phyloP scores from a whole-genome alignment of 1,140 invertebrate genomes.

The Aphidius gifuensis region DNA sequence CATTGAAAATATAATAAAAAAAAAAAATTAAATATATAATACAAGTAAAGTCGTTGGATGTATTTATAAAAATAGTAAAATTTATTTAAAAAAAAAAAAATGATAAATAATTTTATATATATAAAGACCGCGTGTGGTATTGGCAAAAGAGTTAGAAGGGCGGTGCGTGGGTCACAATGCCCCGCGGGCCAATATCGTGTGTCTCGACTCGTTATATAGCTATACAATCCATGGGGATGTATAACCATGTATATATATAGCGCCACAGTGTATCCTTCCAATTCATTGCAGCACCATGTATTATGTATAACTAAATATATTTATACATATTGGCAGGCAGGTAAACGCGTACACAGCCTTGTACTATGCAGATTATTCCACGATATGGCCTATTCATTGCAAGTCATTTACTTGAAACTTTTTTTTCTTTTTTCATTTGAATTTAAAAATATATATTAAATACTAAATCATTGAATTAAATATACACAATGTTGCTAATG shows the following conservation, averaged over 20 bases:
- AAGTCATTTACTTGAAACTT: constrained; percentile 44
- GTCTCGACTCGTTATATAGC: constrained; percentile 41
- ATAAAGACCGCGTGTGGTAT: constrained; percentile 22
- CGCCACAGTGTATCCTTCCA: constrained; percentile 36
- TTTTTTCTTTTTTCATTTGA: constrained; percentile 1
- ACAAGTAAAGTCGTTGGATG: constrained; percentile 1
- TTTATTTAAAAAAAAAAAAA: constrained; percentile 1
- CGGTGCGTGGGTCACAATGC: constrained; percentile 50
- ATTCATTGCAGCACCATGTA: too few relatives aligned
- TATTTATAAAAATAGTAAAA: constrained; percentile 1
- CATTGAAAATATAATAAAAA: too few relatives aligned
- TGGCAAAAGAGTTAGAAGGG: constrained; percentile 36
- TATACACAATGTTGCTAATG: background rate
- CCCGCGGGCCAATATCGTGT: constrained; percentile 31
- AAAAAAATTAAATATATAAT: background rate
- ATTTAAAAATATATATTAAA: background rate
- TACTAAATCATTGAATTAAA: background rate
- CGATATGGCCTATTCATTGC: constrained; percentile 50
- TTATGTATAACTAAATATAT: too few relatives aligned
- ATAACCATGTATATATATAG: too few relatives aligned
- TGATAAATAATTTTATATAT: constrained; percentile 22
- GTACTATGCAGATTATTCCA: constrained; percentile 50
- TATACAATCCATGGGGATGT: too few relatives aligned
- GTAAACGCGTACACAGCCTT: constrained; percentile 34
- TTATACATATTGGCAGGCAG: constrained; percentile 39